Evolutionary conservation across 2,888 invertebrate species (phyloP), one percentile per base, ranked within the genome.

Genomic region (Yponomeuta cagnagella): DNA sequence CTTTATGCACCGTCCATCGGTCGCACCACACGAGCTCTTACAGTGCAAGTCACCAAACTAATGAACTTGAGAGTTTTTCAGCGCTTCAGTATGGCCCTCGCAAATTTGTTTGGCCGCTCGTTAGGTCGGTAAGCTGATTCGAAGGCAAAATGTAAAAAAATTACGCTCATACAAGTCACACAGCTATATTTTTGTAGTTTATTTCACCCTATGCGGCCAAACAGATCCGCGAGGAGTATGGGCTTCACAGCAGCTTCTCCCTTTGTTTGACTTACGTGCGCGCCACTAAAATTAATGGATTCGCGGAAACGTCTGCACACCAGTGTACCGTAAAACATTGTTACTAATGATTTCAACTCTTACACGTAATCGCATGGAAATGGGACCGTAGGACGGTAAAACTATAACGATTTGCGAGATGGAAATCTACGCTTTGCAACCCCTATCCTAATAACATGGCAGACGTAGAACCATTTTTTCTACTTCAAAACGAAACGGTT

Each of bases 31-130:
- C 52, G 52, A 52, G 52, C 12, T 8, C 12, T 10, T 52, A 78
- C 77, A 77, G 70, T 84, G 87, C 89, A 87, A 89, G 89, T 89
- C 89, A 89, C 82, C 77, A 79, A 81, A 86, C 84, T 84, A 88
- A 89, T 88, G 87, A 86, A 83, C 79, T 74, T 58, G 73, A 75
- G 77, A 80, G 82, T 88, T 83, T 80, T 76, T 76, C 75, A 74
- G 52, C 52, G 5, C 77, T 77, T 12, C 15, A 12, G 6, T 58
- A 58, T 15, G 5, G 15, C 52, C 15, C 15, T 15, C 52, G 52
- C 52, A 5, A 12, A 58, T 15, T 77, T 74, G 76, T 78, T 81
- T 78, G 80, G 79, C 77, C 79, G 81, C 74, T 75, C 52, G 3
- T 12, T 15, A 58, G 15, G 52, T 74, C 75, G 74, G 75, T 75